Evolutionary conservation across 2,113 vertebrate genomes (phyloP), one percentile per base, ranked within the genome.

Genomic region (Chlorodrepanis virens): DNA sequence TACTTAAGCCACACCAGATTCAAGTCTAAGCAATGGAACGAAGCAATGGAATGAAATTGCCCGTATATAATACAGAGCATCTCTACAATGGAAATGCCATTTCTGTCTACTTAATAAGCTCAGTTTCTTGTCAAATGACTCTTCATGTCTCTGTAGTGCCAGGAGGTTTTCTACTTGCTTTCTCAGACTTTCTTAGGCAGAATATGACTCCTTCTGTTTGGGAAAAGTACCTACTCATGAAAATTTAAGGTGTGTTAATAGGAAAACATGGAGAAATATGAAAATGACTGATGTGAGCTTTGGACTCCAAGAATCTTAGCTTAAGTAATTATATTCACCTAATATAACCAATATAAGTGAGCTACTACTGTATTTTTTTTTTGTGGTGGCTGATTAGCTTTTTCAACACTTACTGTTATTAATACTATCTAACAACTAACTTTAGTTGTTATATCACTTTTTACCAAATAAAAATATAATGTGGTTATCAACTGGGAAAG

Each of bases 21-120:
- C 54, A 81, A 93, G 50, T n/a, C 60, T 59, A 80, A 82, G 21
- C 8, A 81, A 65, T 72, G 8, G 33, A 92, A 76, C 89, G 60
- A 95, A 97, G 27, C 21, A 75, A 65, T 91, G 42, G 56, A 57
- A 86, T 82, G 63, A 91, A 97, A 96, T 87, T 95, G 63, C 23
- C 75, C 96, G 29, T 89, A 27, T 80, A 33, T 94, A 93, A 94
- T 71, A 37, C 6, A 83, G 21, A 67, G 56, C 23, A 76, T 88
- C 65, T 97, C 93, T 88, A 89, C 27, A 91, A 87, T 25, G 75
- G 49, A 96, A 92, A 31, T 63, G 28, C 25, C 12, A 80, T 89
- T 96, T 94, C 77, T 68, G 31, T 70, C 94, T 57, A 45, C 49
- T 94, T 95, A 89, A 65, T 86, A 87, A 83, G 24, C 37, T 75